These are phyloP conservation scores for Channa striata DNA, from an alignment of 2,797 vertebrate species.

Conservation along the genomic window DNA sequence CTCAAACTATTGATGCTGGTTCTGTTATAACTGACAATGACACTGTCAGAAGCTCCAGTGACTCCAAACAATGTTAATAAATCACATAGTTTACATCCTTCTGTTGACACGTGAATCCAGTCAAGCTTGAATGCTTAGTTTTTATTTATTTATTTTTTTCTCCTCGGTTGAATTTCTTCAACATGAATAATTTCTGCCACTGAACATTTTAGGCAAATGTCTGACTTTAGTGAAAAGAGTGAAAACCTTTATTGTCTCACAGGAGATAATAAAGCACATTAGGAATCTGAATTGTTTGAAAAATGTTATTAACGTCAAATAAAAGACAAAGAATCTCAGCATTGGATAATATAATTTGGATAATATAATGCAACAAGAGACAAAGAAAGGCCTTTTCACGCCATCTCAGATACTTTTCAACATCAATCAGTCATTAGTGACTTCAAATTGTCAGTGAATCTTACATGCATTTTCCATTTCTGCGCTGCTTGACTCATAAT, in stretches of 20 bases:
- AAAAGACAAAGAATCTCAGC: conserved; percentile 15
- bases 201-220: conserved; percentile 24
- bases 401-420: neutral
- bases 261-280: neutral
- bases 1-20: conserved; percentile 11
- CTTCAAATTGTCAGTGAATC: conserved; percentile 1
- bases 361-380: conserved; percentile 17
- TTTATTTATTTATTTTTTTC: neutral
- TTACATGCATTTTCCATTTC: neutral
- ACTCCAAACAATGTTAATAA: neutral
- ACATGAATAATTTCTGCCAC: conserved; percentile 44
- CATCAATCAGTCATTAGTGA: neutral
- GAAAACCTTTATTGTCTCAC: conserved; percentile 3
- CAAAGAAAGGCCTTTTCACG: neutral
- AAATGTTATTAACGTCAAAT: conserved; percentile 12
- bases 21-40: conserved; percentile 13
- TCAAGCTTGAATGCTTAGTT: neutral
- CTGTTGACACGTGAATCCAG: neutral
- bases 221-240: conserved; percentile 35
- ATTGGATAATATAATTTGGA: conserved; percentile 28
- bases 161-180: conserved; percentile 49
- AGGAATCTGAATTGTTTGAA: conserved; percentile 1
- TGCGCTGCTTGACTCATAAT: conserved; percentile 18
- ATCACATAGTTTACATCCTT: neutral
- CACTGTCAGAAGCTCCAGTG: conserved; percentile 2